These are phyloP conservation scores for Pampus argenteus DNA, from an alignment of 2,797 vertebrate species.

Conservation along the genomic window DNA sequence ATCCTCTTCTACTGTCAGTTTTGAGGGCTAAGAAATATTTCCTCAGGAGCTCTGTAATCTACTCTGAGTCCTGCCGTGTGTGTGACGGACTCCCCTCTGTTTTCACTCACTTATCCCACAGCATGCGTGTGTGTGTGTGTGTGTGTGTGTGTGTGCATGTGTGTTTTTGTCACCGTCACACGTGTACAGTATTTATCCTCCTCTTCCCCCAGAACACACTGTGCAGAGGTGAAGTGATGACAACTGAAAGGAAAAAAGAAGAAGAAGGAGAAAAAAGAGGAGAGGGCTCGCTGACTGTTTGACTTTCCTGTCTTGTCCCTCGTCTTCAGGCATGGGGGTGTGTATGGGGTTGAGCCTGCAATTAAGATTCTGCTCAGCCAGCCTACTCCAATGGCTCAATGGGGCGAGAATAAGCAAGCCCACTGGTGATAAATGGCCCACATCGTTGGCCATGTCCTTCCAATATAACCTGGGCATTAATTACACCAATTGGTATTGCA, in stretches of 20 bases:
- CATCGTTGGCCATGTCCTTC: constrained; percentile 77
- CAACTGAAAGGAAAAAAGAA: constrained; percentile 29
- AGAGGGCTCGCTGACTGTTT: constrained; percentile 50
- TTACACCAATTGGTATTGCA: constrained; percentile 83
- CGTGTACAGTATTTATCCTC: constrained; percentile 29
- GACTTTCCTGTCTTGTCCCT: constrained; percentile 64
- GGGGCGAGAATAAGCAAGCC: constrained; percentile 76
- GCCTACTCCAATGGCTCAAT: constrained; percentile 78
- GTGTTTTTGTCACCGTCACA: constrained; percentile 11
- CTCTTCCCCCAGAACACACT: constrained; percentile 3
- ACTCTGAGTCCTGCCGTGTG: constrained; percentile 61
- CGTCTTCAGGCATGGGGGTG: constrained; percentile 42
- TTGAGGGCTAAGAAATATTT: constrained; percentile 60
- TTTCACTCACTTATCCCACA: constrained; percentile 42
- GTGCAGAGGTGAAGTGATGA: constrained; percentile 48
- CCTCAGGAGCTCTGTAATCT: constrained; percentile 75
- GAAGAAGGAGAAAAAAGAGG: constrained; percentile 17
- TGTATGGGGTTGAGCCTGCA: constrained; percentile 56
- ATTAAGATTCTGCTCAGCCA: constrained; percentile 83
- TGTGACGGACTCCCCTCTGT: constrained; percentile 58
- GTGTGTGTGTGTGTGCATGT: constrained; percentile 27
- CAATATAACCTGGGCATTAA: constrained; percentile 84
- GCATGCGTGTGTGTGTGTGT: constrained; percentile 26
- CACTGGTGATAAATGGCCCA: constrained; percentile 82
- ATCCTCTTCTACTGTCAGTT: constrained; percentile 64